Evolutionary conservation across 2,797 vertebrate species (phyloP).

Genomic region (Cyprinodon diabolis): DNA sequence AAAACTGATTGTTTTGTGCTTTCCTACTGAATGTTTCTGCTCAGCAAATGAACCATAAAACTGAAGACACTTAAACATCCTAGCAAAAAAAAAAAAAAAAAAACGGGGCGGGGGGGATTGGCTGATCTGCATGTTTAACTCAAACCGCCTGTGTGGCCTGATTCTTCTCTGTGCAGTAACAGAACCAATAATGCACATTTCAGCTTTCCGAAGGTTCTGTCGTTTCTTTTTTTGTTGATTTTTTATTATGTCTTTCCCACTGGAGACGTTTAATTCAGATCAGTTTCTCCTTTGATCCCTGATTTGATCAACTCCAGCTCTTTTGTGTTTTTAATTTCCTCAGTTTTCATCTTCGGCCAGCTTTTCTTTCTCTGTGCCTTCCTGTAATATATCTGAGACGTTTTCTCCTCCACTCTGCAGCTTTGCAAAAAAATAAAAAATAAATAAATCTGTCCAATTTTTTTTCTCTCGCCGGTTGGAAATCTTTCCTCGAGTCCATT

Average conservation of each 20-base stretch:
- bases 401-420: constrained; percentile 62
- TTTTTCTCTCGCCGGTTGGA: constrained; percentile 44
- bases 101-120: not conserved
- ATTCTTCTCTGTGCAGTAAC: not conserved
- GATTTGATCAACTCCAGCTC: constrained; percentile 82
- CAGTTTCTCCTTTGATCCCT: constrained; percentile 79
- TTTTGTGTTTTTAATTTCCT: constrained; percentile 85
- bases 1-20: constrained; percentile 30
- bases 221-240: constrained; percentile 46
- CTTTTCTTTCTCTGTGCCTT: constrained; percentile 81
- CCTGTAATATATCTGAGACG: constrained; percentile 72
- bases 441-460: constrained; percentile 12
- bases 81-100: not conserved
- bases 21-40: constrained; percentile 16
- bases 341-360: constrained; percentile 80
- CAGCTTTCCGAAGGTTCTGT: constrained; percentile 61
- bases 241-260: constrained; percentile 70
- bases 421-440: constrained; percentile 60
- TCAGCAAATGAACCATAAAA: constrained; percentile 32
- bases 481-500: constrained; percentile 30
- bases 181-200: constrained; percentile 11
- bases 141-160: constrained; percentile 6
- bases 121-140: constrained; percentile 27
- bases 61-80: constrained; percentile 33
- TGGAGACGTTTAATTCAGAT: constrained; percentile 76